Base-by-base conservation (phyloP, 1,140 invertebrate genomes). In the Penaeus chinensis region DNA sequence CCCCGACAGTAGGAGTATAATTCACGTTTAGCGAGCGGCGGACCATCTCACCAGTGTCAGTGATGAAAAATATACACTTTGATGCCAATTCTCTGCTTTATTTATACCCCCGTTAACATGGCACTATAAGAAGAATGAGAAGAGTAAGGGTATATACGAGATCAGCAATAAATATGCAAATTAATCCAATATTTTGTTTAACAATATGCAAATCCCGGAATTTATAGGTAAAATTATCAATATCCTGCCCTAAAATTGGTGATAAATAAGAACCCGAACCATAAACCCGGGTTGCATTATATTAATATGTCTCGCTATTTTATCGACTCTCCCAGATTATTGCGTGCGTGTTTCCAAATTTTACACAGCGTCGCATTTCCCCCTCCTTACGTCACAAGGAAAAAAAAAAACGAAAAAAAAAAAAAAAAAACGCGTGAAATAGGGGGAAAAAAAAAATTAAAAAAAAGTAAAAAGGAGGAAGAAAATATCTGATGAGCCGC, bases 181-280 rank as follows among this genome's bases (percentile, higher is more conserved):
- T 87, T 62, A 82, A 60, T 37, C 85, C 80, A 87, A 87, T 87
- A 82, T 77, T 82, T 87, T 87, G 79, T 82, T 76, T 61, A 87
- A 82, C 85, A 63, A 76, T 87, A 82, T 77, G 85, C 69, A 76
- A 87, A 87, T 77, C 54, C 47, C 10, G 24, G 42, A 42, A 82
- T 77, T 79, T 82, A 77, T 82, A 82, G 42, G 61, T 20, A 27
- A 87, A 87, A 87, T 82, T 82, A 87, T 87, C 66, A 87, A 82
- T 87, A 87, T 76, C 69, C 62, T 69, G 81, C 60, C 80, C 54
- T 76, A 63, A 87, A 87, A 87, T 82, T 79, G 85, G 47, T 24
- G 66, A 76, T 87, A 81, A 87, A 87, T 82, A 81, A 69, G 66
- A 60, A 74, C 54, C 22, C 63, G 66, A 78, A 47, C 71, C 74